These are phyloP conservation scores for Cotesia congregata DNA, from an alignment of 2,888 invertebrate species.

Conservation along the genomic window DNA sequence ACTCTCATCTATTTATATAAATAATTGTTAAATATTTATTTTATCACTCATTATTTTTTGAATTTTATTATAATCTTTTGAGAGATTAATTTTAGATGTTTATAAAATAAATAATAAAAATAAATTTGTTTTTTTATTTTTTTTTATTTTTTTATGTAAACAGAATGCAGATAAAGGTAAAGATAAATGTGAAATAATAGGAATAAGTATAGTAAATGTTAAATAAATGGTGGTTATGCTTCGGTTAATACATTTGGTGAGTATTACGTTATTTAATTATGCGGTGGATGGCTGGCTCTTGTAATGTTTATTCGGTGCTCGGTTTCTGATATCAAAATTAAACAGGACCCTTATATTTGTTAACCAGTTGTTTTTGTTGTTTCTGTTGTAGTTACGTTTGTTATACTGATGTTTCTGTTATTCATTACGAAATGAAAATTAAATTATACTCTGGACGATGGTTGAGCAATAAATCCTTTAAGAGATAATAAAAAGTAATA, in stretches of 20 bases:
- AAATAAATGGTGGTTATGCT: neutral
- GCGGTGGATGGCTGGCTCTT: neutral
- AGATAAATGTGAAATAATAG: neutral
- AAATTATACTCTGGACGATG: conserved; percentile 23
- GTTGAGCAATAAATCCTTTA: conserved; percentile 32
- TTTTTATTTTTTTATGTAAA: too few relatives aligned
- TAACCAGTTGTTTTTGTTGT: neutral
- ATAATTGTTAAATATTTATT: too few relatives aligned
- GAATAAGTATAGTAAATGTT: neutral
- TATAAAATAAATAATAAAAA: too few relatives aligned
- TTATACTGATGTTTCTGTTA: conserved; percentile 8
- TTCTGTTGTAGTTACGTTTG: too few relatives aligned
- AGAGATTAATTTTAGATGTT: too few relatives aligned
- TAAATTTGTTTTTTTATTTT: too few relatives aligned
- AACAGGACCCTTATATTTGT: conserved; percentile 3
- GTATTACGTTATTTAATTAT: conserved; percentile 25
- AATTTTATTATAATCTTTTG: too few relatives aligned
- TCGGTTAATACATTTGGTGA: conserved; percentile 25
- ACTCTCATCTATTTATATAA: too few relatives aligned
- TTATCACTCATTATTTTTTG: too few relatives aligned
- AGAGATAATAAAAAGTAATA: conserved; percentile 6
- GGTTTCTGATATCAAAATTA: neutral
- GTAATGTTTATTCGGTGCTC: conserved; percentile 1
- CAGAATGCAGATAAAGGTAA: too few relatives aligned
- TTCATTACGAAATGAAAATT: conserved; percentile 31